phyloP scores from a whole-genome alignment of 23 tunicate genomes.

The Trididemnum clinides region DNA sequence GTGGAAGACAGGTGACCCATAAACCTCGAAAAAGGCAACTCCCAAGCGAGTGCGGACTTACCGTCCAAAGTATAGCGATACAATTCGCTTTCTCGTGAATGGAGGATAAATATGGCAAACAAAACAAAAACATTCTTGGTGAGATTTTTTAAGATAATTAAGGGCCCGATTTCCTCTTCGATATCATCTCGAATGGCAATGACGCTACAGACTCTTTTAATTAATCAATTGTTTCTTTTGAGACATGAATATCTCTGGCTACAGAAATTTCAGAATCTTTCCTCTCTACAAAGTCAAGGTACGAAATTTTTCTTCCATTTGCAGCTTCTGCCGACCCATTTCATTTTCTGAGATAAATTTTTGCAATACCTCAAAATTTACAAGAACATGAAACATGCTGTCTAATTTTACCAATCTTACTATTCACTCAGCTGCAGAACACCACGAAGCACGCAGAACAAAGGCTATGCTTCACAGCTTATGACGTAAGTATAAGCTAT shows the following conservation, averaged over 20 bases:
- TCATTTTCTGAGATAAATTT: neutral
- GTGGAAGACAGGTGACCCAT: too few species aligned
- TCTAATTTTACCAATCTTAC: neutral
- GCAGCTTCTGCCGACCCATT: neutral
- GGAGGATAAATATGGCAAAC: too few species aligned
- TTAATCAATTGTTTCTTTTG: neutral
- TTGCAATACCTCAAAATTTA: neutral
- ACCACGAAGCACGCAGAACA: neutral
- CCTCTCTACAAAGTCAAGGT: neutral
- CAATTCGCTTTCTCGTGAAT: too few species aligned
- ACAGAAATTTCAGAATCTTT: neutral
- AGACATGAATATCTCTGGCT: neutral
- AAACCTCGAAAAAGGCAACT: too few species aligned
- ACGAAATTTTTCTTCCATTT: neutral
- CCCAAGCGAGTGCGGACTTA: too few species aligned
- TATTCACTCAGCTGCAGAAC: neutral
- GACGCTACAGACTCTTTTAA: neutral
- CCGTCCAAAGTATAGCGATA: too few species aligned
- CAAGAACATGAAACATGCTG: neutral
- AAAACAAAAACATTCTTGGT: neutral
- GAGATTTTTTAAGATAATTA: neutral
- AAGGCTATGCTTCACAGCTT: neutral
- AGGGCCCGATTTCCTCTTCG: neutral
- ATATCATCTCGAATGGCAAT: neutral
- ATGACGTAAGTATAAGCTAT: neutral